Evolutionary conservation across 1,140 invertebrate genomes (phyloP), one percentile per base, ranked within the genome.

Genomic region (Geopemphigus sp.): DNA sequence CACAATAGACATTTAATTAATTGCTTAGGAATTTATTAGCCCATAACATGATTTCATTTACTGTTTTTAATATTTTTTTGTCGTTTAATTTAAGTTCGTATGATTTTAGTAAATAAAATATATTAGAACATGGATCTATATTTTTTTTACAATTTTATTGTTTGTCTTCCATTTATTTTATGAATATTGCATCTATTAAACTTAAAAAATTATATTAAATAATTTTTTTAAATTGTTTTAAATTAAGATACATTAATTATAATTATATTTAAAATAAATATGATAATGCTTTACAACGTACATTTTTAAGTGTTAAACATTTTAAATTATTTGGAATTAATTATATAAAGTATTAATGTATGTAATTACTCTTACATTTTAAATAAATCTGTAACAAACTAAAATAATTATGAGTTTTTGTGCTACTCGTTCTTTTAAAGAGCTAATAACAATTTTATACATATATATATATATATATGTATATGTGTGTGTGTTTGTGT

Each of bases 161-260:
- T 24, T 17, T 11, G 24, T 70, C 26, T 68, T 26, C 4, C 12
- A 22, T 70, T 72, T 54, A 19, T 54, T 53, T n/a, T 72, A 32
- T 72, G 45, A 47, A 68, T 68, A 68, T 45, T 64, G 39, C 47
- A 50, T 68, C 14, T n/a, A 53, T 70, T 14, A 22, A 47, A 66
- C 39, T 24, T 47, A 5, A 22, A 22, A 12, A 10, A 50, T 50
- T 50, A 14, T 50, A 50, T 12, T 50, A 54, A 66, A 39, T 45
- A 39, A 6, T 32, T 39, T 66, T 66, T 14, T 66, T 66, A 2
- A 45, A 39, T 6, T 39, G 6, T 39, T 66, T 39, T 39, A 39
- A 39, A 14, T 45, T 66, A 12, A n/a, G 32, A 66, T 66, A 12
- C 19, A 66, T 39, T 39, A 66, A 66, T 29, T 11, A 39, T 39